phyloP scores from a whole-genome alignment of 2,888 invertebrate species.

The Endotricha flammealis region DNA sequence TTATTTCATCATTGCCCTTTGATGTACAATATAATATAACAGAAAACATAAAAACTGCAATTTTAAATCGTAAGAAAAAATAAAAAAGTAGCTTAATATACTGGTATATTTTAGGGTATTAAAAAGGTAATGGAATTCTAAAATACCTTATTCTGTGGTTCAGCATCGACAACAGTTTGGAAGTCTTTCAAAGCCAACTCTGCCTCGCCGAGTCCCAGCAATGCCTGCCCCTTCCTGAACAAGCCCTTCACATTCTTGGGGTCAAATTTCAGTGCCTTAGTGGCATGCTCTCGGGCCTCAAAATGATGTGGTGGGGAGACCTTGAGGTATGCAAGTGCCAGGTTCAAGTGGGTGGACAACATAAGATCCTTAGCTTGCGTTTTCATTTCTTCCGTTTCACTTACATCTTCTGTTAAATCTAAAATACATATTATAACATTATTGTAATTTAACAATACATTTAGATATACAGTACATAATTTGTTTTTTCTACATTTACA shows the following conservation, averaged over 20 bases:
- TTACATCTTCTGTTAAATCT: conserved; percentile 44
- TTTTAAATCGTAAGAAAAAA: too few species aligned
- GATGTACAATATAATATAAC: too few species aligned
- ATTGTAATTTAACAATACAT: neutral
- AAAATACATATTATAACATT: conserved; percentile 12
- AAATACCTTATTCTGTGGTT: conserved; percentile 87
- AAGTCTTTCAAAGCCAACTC: conserved; percentile 88
- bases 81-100: too few species aligned
- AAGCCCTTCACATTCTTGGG: conserved; percentile 90
- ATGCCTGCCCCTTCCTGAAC: conserved; percentile 92
- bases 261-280: conserved; percentile 86
- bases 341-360: conserved; percentile 86
- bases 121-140: too few species aligned
- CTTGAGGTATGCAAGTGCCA: conserved; percentile 89
- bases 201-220: conserved; percentile 85
- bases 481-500: too few species aligned
- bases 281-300: conserved; percentile 86
- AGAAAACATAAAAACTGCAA: too few species aligned
- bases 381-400: conserved; percentile 41
- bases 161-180: conserved; percentile 83
- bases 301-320: conserved; percentile 79
- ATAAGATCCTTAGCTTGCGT: conserved; percentile 66
- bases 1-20: too few species aligned
- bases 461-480: too few species aligned
- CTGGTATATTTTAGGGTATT: too few species aligned